Evolutionary conservation across 2,113 vertebrate genomes (phyloP).

Genomic region (Pseudopodoces humilis): DNA sequence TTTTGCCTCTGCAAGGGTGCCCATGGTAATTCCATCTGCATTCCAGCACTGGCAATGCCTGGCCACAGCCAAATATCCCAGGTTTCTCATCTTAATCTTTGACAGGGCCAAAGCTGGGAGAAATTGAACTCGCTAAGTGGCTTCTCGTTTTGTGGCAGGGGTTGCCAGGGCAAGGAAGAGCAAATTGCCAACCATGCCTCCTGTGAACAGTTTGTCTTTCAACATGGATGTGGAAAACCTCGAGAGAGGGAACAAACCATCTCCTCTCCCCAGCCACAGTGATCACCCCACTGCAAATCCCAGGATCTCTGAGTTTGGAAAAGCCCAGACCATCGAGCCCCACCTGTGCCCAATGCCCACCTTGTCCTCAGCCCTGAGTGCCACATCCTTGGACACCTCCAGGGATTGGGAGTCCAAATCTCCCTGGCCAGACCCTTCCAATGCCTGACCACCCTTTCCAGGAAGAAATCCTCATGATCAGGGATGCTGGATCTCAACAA

Average conservation of each 20-base stretch:
- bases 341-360: not conserved
- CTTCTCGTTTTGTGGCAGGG: slow-evolving; percentile 47
- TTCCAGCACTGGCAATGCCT: not conserved
- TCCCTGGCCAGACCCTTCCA: not conserved
- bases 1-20: not conserved
- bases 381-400: not conserved
- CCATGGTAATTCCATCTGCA: slow-evolving; percentile 9
- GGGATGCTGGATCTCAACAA: not conserved
- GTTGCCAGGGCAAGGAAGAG: slow-evolving; percentile 70
- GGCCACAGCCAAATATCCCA: slow-evolving; percentile 17
- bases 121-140: not conserved
- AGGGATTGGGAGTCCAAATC: not conserved
- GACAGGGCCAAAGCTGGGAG: slow-evolving; percentile 33
- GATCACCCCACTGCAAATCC: not conserved
- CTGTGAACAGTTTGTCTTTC: not conserved
- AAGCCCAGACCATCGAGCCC: not conserved
- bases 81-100: not conserved
- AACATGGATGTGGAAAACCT: not conserved
- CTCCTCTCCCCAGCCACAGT: not conserved
- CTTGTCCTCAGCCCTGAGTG: not conserved
- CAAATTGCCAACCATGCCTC: slow-evolving; percentile 62
- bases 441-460: not conserved
- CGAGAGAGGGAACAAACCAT: not conserved
- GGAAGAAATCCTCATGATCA: not conserved
- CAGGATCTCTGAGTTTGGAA: not conserved